phyloP scores from a whole-genome alignment of 2,113 vertebrate genomes.

The Nothocercus nigrocapillus region DNA sequence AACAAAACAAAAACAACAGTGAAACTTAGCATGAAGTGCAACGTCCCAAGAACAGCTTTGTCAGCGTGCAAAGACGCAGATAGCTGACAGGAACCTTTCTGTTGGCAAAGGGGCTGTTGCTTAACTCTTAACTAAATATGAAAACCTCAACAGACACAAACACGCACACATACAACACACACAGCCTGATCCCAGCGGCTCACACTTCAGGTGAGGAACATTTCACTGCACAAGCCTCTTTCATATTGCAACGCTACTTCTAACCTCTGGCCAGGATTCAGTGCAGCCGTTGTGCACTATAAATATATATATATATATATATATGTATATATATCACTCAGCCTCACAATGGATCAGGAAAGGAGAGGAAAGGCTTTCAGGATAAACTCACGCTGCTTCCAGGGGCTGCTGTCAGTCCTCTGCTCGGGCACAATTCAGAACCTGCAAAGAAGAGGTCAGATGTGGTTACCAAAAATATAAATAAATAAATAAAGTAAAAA shows the following conservation, averaged over 20 bases:
- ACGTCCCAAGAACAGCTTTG: accelerated
- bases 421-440: background rate
- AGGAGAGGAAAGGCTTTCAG: conserved; percentile 25
- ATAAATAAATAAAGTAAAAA: background rate
- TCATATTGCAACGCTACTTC: background rate
- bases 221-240: background rate
- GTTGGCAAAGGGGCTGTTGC: background rate
- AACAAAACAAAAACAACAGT: no score
- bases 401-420: conserved; percentile 3
- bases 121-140: background rate
- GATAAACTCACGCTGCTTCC: conserved; percentile 61
- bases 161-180: background rate
- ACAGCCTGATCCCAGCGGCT: background rate
- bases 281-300: background rate
- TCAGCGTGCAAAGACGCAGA: accelerated
- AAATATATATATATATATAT: background rate
- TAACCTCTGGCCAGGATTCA: background rate
- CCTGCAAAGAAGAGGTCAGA: conserved; percentile 40
- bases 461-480: background rate
- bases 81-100: background rate
- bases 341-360: background rate
- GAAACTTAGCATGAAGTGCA: accelerated
- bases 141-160: background rate
- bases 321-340: background rate
- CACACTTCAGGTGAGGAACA: background rate